Base-by-base conservation (phyloP, 2,113 vertebrate species). In the Equus quagga region DNA sequence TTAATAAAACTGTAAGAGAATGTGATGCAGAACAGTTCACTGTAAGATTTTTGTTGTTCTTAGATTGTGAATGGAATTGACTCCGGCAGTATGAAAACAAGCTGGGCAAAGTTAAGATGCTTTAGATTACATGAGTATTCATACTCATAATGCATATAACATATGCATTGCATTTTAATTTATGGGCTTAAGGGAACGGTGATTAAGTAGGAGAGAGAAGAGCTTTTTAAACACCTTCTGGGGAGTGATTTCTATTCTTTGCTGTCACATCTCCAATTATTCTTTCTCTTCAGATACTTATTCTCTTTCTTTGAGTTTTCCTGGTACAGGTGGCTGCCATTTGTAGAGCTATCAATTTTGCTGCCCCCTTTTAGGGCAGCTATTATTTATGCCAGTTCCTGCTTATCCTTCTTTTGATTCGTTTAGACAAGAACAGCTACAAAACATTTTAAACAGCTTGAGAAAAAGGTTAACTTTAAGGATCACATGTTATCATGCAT, bases 301-400 rank as follows among this genome's bases (percentile, higher is more conserved):
- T 72, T 97, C 89, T 96, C 69, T 96, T 81, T 98, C 98, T 98
- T 97, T 98, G 98, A 97, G 95, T 95, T 97, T 98, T 98, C 94
- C 92, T 97, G 90, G 69, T 98, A 98, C 99, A 99, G 99, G 98
- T 99, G 99, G 99, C 98, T 98, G 80, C 98, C 98, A 99, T 98
- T 99, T 98, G 98, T 98, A 98, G 98, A 94, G 95, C 98, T 98
- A 99, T 99, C 98, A 98, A 98, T 98, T 98, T 98, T 98, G 98
- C 98, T 98, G 97, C 97, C 97, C 87, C 44, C 0, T 97, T 99
- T 98, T 98, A 98, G 98, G 96, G 98, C 98, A 96, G 94, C 97
- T 97, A 94, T 99, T 99, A 98, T 99, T 99, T 99, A 98, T 98
- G 97, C 97, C 95, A 97, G 98, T 93, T 93, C 89, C 98, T 98